These are phyloP conservation scores for Micromesistius poutassou DNA, from an alignment of 2,797 vertebrate genomes.

Conservation along the genomic window DNA sequence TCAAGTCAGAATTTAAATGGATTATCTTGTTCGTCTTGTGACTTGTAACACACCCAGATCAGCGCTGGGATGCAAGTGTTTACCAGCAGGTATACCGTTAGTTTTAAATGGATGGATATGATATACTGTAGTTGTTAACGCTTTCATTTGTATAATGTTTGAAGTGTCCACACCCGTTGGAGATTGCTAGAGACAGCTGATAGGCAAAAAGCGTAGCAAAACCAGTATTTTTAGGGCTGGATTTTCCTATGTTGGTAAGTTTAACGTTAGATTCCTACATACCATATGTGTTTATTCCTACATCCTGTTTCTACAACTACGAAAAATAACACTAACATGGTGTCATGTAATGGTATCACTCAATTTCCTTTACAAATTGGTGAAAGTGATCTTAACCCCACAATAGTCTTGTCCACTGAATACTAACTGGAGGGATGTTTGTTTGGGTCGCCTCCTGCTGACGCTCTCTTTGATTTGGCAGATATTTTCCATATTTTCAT, in stretches of 20 bases:
- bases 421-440: background rate
- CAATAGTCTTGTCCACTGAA: background rate
- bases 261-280: background rate
- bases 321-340: too few relatives aligned
- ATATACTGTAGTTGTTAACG: background rate
- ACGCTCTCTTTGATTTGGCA: conserved; percentile 38
- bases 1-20: background rate
- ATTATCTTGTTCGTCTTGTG: conserved; percentile 49
- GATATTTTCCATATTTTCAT: conserved; percentile 92
- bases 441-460: background rate
- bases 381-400: background rate
- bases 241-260: background rate
- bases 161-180: background rate
- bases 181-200: background rate
- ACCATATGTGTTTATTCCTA: background rate
- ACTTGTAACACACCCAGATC: conserved; percentile 8
- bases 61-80: background rate
- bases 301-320: background rate
- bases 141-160: background rate
- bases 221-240: background rate
- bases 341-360: too few relatives aligned
- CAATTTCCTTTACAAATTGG: background rate
- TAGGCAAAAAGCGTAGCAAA: background rate
- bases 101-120: background rate
- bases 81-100: background rate